Percentiles rank a stretch among this genome's conserved stretches.
These are phyloP conservation scores for Synergus umbraculus DNA, from an alignment of 2,888 invertebrate genomes.

Conservation along the genomic window DNA sequence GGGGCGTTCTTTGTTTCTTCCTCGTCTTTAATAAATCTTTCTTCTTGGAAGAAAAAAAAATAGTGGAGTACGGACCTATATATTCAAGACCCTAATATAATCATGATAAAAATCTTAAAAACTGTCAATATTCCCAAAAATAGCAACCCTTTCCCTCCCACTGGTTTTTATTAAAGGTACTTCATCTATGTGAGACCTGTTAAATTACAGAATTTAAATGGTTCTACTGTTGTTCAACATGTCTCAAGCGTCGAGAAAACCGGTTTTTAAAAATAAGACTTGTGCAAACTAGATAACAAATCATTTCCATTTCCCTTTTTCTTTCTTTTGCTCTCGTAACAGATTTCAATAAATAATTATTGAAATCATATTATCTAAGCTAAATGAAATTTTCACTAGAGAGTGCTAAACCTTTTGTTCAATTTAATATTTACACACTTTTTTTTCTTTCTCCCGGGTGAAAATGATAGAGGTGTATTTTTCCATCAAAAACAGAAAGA, in stretches of 20 bases:
- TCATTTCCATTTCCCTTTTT: not conserved
- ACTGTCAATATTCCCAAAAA: constrained; percentile 23
- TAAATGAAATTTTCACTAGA: constrained; percentile 4
- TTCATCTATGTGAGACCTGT: not conserved
- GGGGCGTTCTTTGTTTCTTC: constrained; percentile 5
- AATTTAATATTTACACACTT: not conserved
- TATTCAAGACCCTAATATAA: constrained; percentile 22
- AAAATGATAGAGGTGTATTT: not conserved
- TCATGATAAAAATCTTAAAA: constrained; percentile 25
- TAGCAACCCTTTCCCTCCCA: not conserved
- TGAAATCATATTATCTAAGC: constrained; percentile 15
- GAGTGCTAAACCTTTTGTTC: not conserved
- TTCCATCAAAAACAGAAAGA: not conserved
- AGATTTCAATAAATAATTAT: not conserved
- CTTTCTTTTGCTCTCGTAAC: not conserved
- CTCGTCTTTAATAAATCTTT: not conserved
- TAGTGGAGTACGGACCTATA: constrained; percentile 10
- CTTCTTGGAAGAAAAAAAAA: constrained; percentile 34
- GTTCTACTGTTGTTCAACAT: constrained; percentile 17
- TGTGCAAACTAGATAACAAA: not conserved
- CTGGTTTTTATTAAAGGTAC: constrained; percentile 4
- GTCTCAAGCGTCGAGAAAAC: constrained; percentile 35
- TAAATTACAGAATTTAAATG: constrained; percentile 25
- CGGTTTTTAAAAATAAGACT: constrained; percentile 1
- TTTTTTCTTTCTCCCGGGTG: not conserved